These are phyloP conservation scores for Synergus itoensis DNA, from an alignment of 2,888 invertebrate genomes.

Conservation along the genomic window DNA sequence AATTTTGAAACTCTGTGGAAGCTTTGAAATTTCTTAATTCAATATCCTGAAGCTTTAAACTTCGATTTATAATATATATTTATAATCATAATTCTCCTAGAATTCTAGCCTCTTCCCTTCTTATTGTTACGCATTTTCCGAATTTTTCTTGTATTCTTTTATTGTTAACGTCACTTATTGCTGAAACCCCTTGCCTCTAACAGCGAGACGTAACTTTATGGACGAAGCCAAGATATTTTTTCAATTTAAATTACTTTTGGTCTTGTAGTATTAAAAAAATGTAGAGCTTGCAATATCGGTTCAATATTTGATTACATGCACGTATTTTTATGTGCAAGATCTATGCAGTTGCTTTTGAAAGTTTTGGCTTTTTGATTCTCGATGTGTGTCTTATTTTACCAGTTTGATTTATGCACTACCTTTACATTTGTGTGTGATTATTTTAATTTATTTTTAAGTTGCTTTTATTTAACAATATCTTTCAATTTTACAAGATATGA, in stretches of 20 bases:
- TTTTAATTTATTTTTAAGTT: neutral
- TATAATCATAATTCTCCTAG: too few species aligned
- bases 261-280: neutral
- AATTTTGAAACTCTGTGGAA: neutral
- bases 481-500: neutral
- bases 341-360: neutral
- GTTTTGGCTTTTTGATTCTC: conserved; percentile 11
- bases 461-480: neutral
- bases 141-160: neutral
- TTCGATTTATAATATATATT: too few species aligned
- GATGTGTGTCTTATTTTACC: conserved; percentile 15
- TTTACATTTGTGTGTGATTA: conserved; percentile 4
- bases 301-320: neutral
- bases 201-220: too few species aligned
- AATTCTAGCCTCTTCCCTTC: too few species aligned
- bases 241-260: neutral
- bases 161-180: neutral
- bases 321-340: neutral
- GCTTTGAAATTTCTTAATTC: neutral
- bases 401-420: conserved; percentile 11
- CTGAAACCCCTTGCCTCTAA: too few species aligned
- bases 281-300: neutral
- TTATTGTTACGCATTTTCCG: neutral
- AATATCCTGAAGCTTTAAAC: neutral
- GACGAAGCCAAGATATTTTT: neutral